Percentiles rank a stretch among this genome's conserved stretches.
Evolutionary conservation across 2,888 invertebrate species (phyloP).

Genomic region (Rugalucina vietnamica): DNA sequence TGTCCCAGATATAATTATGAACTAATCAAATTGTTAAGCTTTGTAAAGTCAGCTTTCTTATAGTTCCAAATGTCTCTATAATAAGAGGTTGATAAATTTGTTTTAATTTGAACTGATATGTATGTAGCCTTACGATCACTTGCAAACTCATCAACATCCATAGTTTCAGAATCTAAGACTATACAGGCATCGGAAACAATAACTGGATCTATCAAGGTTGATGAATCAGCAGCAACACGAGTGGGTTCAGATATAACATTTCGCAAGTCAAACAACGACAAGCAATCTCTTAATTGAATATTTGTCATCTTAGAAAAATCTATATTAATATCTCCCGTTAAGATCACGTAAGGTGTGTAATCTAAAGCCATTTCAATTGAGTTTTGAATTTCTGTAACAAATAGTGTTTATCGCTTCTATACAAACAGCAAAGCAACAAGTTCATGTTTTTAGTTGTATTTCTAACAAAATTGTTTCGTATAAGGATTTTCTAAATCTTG

Average conservation of each 20-base stretch:
- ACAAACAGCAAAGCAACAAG: no score
- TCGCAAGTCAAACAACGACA: neutral
- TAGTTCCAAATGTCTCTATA: neutral
- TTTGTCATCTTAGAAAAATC: no score
- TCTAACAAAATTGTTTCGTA: no score
- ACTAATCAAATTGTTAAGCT: neutral
- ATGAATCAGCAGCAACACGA: neutral
- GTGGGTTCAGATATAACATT: neutral
- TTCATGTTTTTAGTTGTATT: no score
- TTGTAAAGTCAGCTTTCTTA: neutral
- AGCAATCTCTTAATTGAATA: no score
- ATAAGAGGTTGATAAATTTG: neutral
- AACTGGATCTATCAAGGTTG: neutral
- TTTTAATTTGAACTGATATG: neutral
- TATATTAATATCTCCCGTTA: no score
- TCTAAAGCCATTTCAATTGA: no score
- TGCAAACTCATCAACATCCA: neutral
- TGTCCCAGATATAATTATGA: neutral
- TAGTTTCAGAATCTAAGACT: neutral
- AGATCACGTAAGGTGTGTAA: no score
- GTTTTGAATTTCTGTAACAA: no score
- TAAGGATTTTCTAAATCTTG: no score
- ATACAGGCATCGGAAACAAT: neutral
- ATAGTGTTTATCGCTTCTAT: no score
- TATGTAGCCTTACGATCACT: neutral